Evolutionary conservation across 2,888 invertebrate species (phyloP).

Genomic region (Helicoverpa assulta): DNA sequence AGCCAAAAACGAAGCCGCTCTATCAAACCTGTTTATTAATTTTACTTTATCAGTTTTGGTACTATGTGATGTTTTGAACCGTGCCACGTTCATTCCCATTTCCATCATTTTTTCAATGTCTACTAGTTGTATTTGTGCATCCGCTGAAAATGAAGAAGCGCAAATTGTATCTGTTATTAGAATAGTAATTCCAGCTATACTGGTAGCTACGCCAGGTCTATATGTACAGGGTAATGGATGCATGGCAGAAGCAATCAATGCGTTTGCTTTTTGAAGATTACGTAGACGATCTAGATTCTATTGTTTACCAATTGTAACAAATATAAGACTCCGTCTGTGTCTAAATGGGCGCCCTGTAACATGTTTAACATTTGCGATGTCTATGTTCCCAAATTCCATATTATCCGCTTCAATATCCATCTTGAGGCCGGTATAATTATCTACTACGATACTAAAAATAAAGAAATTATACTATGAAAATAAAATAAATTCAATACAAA

Average conservation of each 20-base stretch:
- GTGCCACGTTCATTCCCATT: slow-evolving; percentile 85
- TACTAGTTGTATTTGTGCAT: slow-evolving; percentile 68
- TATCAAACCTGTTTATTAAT: slow-evolving; percentile 75
- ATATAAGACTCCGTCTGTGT: slow-evolving; percentile 69
- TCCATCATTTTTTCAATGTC: slow-evolving; percentile 86
- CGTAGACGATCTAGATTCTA: not conserved
- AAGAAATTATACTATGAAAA: slow-evolving; percentile 15
- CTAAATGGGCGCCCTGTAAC: slow-evolving; percentile 52
- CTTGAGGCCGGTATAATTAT: not conserved
- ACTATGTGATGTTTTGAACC: slow-evolving; percentile 73
- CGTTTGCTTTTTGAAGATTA: too few species aligned
- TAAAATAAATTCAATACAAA: slow-evolving; percentile 5
- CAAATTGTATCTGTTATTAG: too few species aligned
- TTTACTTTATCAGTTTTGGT: slow-evolving; percentile 72
- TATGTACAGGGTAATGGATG: too few species aligned
- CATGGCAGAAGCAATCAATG: too few species aligned
- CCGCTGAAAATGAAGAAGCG: slow-evolving; percentile 58
- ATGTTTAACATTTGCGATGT: slow-evolving; percentile 62
- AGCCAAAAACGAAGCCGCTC: slow-evolving; percentile 86
- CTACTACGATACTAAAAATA: slow-evolving; percentile 7
- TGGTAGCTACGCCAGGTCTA: too few species aligned
- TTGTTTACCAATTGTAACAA: slow-evolving; percentile 71
- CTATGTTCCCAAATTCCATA: slow-evolving; percentile 60
- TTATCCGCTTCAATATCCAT: slow-evolving; percentile 36
- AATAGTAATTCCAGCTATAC: too few species aligned